Base-by-base conservation (phyloP, 1,140 invertebrate species). In the Carposina sasakii region DNA sequence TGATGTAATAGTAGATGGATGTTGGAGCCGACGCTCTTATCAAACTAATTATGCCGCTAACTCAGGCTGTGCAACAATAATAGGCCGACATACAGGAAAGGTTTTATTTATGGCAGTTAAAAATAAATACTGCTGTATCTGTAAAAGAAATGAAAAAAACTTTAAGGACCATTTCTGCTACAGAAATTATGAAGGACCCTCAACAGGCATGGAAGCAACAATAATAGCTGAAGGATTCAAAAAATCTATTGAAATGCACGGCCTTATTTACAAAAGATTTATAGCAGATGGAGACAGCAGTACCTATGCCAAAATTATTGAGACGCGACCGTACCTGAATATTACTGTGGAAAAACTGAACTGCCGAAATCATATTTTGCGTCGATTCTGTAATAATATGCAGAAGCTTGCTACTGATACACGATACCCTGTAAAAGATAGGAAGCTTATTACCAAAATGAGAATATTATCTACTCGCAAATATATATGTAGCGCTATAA, bases 131-230 rank as follows among this genome's bases (percentile, higher is more conserved):
- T 71, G 66, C 34, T 16, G 40, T 3, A 43, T 57, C n/a, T 71
- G 66, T 47, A 49, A 46, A 40, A 39, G 33, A 52, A 44, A 33
- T 41, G 42, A 65, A 47, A 39, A 54, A n/a, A 31, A 36, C n/a
- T 19, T 46, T 21, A 39, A 20, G 30, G 24, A 42, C 8, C 76
- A 74, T 52, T 46, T 30, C 5, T 81, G 67, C 44, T 70, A 20
- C 37, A 81, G 69, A 63, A 63, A 71, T 45, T 60, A 60, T 45
- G 41, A 24, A 3, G 60, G 60, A 4, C 48, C 57, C 34, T 81
- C 82, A 1, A 72, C 75, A 1, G 54, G 56, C 5, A 87, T 87
- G 85, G 81, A 87, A 56, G 42, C 68, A 15, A 62, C 69, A 37
- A 71, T 75, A 12, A 69, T 87, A 15, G 45, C 76, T 30, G 61